These are phyloP conservation scores for Palythoa grandis DNA, from an alignment of 92 coral and sea anemone species.

Conservation along the genomic window DNA sequence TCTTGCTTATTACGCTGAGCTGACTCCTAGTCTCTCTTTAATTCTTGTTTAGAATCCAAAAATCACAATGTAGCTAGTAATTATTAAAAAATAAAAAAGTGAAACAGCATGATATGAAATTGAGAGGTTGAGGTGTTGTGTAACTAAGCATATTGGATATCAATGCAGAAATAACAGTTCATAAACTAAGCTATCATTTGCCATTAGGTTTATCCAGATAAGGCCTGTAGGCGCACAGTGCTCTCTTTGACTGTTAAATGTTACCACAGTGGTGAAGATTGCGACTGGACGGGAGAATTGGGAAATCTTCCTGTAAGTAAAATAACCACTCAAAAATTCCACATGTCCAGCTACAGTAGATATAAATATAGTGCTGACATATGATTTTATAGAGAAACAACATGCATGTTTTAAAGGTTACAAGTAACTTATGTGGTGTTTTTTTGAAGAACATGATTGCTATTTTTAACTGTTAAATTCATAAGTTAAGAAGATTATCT, in stretches of 20 bases:
- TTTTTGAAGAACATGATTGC: too few relatives aligned
- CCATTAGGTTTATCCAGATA: constrained; percentile 92
- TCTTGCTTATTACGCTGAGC: too few relatives aligned
- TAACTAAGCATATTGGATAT: constrained; percentile 4
- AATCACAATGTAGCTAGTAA: too few relatives aligned
- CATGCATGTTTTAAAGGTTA: neutral
- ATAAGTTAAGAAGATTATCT: too few relatives aligned
- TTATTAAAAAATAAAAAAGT: too few relatives aligned
- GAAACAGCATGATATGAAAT: neutral
- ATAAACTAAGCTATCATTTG: constrained; percentile 1
- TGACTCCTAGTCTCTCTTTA: too few relatives aligned
- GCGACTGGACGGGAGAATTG: constrained; percentile 97
- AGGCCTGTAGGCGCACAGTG: constrained; percentile 96
- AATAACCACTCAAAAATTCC: neutral
- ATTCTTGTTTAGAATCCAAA: too few relatives aligned
- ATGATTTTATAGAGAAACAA: neutral
- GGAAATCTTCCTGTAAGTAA: constrained; percentile 87
- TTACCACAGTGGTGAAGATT: constrained; percentile 85
- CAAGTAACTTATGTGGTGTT: too few relatives aligned
- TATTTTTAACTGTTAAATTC: too few relatives aligned
- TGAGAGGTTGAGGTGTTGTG: constrained; percentile 8
- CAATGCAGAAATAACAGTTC: neutral
- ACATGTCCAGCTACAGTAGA: too few relatives aligned
- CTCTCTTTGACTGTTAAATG: constrained; percentile 86
- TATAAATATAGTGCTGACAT: neutral